Evolutionary conservation across 2,888 invertebrate species (phyloP), one percentile per base, ranked within the genome.

Genomic region (Rhimphoctona megacephalus): DNA sequence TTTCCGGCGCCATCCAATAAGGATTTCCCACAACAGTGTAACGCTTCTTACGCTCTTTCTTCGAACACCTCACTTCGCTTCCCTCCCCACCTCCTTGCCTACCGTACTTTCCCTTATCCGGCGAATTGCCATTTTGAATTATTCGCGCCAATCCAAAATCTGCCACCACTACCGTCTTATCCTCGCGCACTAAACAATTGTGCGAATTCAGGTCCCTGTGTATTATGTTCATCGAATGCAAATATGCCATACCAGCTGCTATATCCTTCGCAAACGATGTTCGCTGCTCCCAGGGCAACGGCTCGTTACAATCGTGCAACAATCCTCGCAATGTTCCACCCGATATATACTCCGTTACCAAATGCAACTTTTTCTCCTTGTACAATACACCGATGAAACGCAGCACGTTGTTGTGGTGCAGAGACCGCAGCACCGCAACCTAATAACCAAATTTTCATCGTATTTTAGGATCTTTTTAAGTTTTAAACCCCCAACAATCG

Each of bases 1-100:
- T 99, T 94, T 99, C 99, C 0, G 99, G 99, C 0, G 99, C 99
- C 99, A 99, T 99, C 98, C 99, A 99, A 94, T 98, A 99, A 0
- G 99, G 99, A 95, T 98, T 99, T 1, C 99, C 99, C 0, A 99
- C 99, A 43, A 99, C 98, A 0, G 99, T 99, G 94, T 99, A 99
- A 19, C 99, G 95, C 93, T 98, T 98, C 90, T 98, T 96, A 0
- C 98, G 95, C 90, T 97, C 96, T 73, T 96, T 95, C 73, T 96
- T 96, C 85, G 97, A 96, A 76, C 95, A 95, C 84, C 95, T 94
- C 0, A 95, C 94, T 57, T 95, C 95, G n/a, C n/a, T 54, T 3
- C 73, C 73, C 25, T 70, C 70, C 2, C 69, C 69, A 0, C 36
- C 43, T 43, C 69, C 69, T 5, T 92, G 93, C 80, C 92, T 92